phyloP scores from a whole-genome alignment of 2,888 invertebrate species.

The Leptothorax acervorum region DNA sequence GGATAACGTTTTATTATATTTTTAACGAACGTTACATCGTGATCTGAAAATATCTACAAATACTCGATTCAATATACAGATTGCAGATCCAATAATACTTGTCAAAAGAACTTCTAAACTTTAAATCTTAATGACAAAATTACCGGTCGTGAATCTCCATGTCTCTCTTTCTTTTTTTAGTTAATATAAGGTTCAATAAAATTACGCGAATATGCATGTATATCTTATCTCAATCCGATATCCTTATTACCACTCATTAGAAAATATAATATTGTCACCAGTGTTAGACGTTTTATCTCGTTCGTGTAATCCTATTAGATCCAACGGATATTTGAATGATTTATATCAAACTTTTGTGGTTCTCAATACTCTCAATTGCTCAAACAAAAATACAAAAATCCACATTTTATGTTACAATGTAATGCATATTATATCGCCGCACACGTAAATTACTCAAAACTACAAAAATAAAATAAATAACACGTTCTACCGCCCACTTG shows the following conservation, averaged over 20 bases:
- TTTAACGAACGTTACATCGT: background rate
- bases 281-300: background rate
- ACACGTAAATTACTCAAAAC: background rate
- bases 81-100: background rate
- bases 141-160: background rate
- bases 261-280: background rate
- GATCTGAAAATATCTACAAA: background rate
- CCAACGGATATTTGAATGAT: background rate
- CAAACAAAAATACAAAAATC: background rate
- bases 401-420: background rate
- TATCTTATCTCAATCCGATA: background rate
- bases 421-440: background rate
- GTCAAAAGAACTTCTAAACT: background rate
- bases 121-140: constrained; percentile 10
- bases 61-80: background rate
- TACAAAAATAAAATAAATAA: background rate
- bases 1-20: background rate
- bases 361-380: background rate
- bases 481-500: too few relatives aligned
- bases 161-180: background rate
- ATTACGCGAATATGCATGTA: background rate
- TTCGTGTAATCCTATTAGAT: background rate
- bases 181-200: background rate
- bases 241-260: background rate
- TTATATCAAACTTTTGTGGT: background rate